Conservation (phyloP, 2,797 vertebrate species). For the Menidia menidia region DNA sequence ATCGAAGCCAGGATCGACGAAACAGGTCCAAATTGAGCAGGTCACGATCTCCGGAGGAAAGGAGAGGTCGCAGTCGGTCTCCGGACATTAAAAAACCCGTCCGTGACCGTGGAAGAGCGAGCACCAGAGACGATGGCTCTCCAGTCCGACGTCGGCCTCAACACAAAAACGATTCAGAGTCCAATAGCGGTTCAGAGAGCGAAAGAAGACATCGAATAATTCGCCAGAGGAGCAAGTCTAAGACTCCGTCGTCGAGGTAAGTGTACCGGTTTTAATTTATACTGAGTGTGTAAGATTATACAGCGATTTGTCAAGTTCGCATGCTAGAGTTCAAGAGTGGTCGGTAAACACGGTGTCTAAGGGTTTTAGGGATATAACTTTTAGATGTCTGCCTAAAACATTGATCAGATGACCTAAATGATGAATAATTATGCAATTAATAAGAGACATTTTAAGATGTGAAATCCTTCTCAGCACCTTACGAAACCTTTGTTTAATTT, state of each 20-base stretch:
- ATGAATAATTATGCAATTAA: neutral
- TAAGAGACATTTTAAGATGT: neutral
- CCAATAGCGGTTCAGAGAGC: conserved; percentile 72
- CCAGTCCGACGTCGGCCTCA: conserved; percentile 55
- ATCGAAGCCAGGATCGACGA: conserved; percentile 48
- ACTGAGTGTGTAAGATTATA: neutral
- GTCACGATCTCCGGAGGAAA: conserved; percentile 66
- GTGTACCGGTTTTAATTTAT: neutral
- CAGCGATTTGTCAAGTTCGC: no score
- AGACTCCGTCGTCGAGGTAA: conserved; percentile 72
- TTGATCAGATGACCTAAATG: neutral
- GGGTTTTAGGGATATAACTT: neutral
- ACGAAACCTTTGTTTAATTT: no score
- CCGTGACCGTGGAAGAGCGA: conserved; percentile 59
- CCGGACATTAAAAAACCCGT: conserved; percentile 44
- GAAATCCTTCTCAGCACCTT: neutral
- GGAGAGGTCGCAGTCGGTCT: conserved; percentile 57
- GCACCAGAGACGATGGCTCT: conserved; percentile 59
- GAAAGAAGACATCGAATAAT: conserved; percentile 32
- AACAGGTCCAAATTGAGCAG: conserved; percentile 51
- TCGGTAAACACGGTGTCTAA: neutral
- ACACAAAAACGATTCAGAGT: conserved; percentile 35
- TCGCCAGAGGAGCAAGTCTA: conserved; percentile 47
- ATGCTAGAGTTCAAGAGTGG: neutral
- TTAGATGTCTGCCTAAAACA: neutral